Conservation (phyloP, 37 sponge, comb jelly and placozoan species). For the Amphimedon queenslandica region DNA sequence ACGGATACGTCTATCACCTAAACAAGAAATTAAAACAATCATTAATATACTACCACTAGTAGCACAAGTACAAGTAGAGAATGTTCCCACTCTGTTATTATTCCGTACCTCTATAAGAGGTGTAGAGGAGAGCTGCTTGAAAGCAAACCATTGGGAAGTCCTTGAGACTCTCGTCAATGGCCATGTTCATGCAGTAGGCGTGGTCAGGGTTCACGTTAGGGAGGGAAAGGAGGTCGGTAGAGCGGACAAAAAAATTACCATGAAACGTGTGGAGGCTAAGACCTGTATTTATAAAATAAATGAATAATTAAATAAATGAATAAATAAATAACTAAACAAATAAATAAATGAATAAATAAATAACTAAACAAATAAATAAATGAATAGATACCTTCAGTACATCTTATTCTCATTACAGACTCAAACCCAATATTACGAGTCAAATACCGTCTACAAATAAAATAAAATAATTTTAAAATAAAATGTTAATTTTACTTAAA, state of each 20-base stretch:
- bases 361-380: background rate
- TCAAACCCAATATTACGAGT: slow-evolving; percentile 94
- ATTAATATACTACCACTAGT: background rate
- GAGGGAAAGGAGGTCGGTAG: slow-evolving; percentile 92
- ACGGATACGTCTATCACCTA: slow-evolving; percentile 91
- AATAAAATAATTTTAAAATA: too few species aligned
- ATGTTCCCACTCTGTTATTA: background rate
- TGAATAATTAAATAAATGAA: background rate
- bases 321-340: background rate
- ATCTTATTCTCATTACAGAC: slow-evolving; percentile 96
- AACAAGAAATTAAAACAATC: too few species aligned
- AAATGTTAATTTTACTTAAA: slow-evolving; percentile 65
- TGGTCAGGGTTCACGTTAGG: slow-evolving; percentile 95
- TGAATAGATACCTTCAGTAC: slow-evolving; percentile 64
- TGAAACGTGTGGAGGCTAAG: slow-evolving; percentile 90
- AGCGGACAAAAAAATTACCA: slow-evolving; percentile 97
- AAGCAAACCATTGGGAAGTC: slow-evolving; percentile 76
- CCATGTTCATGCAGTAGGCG: slow-evolving; percentile 79
- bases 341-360: background rate
- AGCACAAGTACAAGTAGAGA: background rate
- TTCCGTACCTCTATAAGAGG: slow-evolving; percentile 60
- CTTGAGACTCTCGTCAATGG: slow-evolving; percentile 89
- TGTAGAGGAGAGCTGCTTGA: slow-evolving; percentile 95
- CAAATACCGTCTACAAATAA: slow-evolving; percentile 65
- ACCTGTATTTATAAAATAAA: slow-evolving; percentile 25